Evolutionary conservation across 2,888 invertebrate species (phyloP).

Genomic region (Aleiodes testaceus): DNA sequence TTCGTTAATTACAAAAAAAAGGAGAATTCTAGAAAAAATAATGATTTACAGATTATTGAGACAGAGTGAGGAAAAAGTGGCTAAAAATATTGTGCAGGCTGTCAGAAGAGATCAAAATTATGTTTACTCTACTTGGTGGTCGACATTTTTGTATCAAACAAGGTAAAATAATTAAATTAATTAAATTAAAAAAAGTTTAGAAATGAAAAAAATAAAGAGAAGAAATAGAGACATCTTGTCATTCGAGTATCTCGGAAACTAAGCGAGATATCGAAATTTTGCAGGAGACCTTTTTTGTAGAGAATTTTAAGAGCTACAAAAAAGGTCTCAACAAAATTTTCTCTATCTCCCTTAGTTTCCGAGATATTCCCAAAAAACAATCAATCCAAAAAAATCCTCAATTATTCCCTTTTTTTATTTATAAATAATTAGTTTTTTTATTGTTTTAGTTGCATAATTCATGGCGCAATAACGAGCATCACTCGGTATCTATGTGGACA

Average conservation of each 20-base stretch:
- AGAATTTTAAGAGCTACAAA: too few species aligned
- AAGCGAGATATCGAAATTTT: too few species aligned
- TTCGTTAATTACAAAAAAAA: not conserved
- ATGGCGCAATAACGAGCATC: constrained; percentile 57
- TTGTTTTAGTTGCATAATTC: constrained; percentile 58
- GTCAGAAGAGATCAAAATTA: constrained; percentile 61
- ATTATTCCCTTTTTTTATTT: constrained; percentile 9
- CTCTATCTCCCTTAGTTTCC: too few species aligned
- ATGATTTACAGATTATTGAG: constrained; percentile 51
- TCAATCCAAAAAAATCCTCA: too few species aligned
- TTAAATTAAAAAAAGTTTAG: too few species aligned
- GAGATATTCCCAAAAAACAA: too few species aligned
- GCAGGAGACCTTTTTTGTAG: too few species aligned
- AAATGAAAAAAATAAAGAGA: not conserved
- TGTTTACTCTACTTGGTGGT: constrained; percentile 57
- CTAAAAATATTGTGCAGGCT: constrained; percentile 64
- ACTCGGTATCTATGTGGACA: constrained; percentile 59
- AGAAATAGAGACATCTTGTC: too few species aligned
- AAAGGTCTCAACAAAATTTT: too few species aligned
- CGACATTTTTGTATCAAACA: constrained; percentile 56
- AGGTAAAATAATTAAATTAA: too few species aligned
- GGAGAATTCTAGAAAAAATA: too few species aligned
- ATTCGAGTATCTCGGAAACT: too few species aligned
- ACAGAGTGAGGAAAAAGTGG: constrained; percentile 61
- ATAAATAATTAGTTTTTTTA: not conserved